phyloP scores from a whole-genome alignment of 2,888 invertebrate genomes.

The Eupithecia insigniata region DNA sequence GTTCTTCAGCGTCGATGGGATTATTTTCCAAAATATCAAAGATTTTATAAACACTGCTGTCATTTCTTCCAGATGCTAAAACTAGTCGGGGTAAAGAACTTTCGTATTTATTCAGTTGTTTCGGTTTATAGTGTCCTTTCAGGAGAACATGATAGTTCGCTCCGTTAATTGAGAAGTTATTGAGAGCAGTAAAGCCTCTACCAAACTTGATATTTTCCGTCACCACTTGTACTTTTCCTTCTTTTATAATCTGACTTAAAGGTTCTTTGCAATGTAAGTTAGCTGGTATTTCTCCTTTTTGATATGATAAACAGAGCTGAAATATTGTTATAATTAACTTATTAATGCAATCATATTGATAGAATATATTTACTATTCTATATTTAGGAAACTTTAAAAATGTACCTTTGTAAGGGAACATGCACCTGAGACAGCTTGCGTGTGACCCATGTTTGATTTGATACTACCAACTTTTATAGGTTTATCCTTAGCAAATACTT shows the following conservation, averaged over 20 bases:
- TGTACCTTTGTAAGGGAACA: neutral
- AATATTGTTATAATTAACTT: too few species aligned
- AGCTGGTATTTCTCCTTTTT: conserved; percentile 56
- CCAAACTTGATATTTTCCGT: conserved; percentile 52
- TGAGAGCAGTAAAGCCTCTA: conserved; percentile 56
- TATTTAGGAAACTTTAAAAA: too few species aligned
- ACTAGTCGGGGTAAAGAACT: conserved; percentile 74
- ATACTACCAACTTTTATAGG: neutral
- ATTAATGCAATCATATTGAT: too few species aligned
- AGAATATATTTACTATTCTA: too few species aligned
- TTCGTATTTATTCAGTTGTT: conserved; percentile 37
- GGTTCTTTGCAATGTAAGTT: conserved; percentile 59
- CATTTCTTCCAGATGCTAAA: conserved; percentile 82
- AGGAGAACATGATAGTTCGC: conserved; percentile 53
- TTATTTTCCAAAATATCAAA: conserved; percentile 57
- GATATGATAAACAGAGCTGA: conserved; percentile 60
- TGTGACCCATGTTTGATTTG: neutral
- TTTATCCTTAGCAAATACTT: conserved; percentile 1
- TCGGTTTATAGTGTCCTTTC: too few species aligned
- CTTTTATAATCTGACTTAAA: conserved; percentile 47
- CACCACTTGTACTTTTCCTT: conserved; percentile 55
- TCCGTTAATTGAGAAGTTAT: conserved; percentile 56
- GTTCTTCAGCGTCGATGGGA: conserved; percentile 74
- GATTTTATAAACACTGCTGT: conserved; percentile 63
- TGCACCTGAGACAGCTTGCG: too few species aligned